Percentiles rank a stretch among this genome's conserved stretches.
phyloP scores from a whole-genome alignment of 1,140 invertebrate genomes.

The Anoplolepis gracilipes region DNA sequence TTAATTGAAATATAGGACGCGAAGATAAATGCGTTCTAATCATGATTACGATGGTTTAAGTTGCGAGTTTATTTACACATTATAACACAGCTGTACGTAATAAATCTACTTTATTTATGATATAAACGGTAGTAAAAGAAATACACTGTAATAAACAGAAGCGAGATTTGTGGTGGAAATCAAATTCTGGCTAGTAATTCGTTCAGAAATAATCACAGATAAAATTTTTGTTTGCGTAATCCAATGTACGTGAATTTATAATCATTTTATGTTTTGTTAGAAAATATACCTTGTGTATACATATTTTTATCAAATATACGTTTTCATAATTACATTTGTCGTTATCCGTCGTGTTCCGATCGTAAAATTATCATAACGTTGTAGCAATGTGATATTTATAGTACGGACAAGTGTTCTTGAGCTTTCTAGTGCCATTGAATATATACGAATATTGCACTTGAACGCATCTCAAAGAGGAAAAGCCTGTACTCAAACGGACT shows the following conservation, averaged over 20 bases:
- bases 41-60: constrained; percentile 29
- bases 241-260: background rate
- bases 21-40: constrained; percentile 19
- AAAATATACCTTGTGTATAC: background rate
- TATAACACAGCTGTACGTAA: constrained; percentile 18
- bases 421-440: constrained; percentile 35
- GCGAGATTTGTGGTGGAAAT: background rate
- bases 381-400: constrained; percentile 29
- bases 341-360: background rate
- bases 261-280: constrained; percentile 20
- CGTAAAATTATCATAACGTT: constrained; percentile 38
- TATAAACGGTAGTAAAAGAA: constrained; percentile 13
- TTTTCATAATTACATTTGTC: constrained; percentile 14
- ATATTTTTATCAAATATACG: background rate
- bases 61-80: constrained; percentile 23
- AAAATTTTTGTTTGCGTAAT: constrained; percentile 19
- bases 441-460: constrained; percentile 19
- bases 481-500: background rate
- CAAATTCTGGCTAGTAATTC: constrained; percentile 14
- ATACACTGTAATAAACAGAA: background rate
- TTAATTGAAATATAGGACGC: constrained; percentile 36
- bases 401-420: constrained; percentile 16
- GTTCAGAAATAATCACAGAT: background rate
- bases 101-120: constrained; percentile 40
- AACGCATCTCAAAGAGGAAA: constrained; percentile 38